Evolutionary conservation across 30 jellyfish, hydroid and myxozoan species (phyloP), one percentile per base, ranked within the genome.

Genomic region (Morbakka virulenta): DNA sequence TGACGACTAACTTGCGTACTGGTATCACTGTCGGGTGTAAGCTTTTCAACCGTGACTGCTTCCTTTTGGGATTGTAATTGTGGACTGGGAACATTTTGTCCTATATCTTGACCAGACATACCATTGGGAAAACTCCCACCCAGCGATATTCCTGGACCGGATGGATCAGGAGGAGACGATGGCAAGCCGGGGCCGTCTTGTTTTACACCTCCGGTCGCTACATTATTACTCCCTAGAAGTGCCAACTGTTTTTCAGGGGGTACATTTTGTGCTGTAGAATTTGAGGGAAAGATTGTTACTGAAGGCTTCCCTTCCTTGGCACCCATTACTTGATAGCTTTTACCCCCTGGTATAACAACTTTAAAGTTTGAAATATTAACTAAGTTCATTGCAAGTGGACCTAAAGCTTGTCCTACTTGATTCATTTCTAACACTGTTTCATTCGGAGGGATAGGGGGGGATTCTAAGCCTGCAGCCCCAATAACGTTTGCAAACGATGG

Each of bases 281-380:
- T 49, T 17, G 76, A 69, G 22, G 96, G 89, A 26, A 65, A 75
- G 35, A 76, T 86, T 35, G 96, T 77, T 21, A 78, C 90, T 11
- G 77, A 35, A 23, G 85, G 92, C 33, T 73, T 87, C 20, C 72
- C 64, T 11, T 82, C 87, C 9, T 84, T 77, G 1, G 87, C 25
- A 0, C 96, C 96, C 25, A 83, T 66, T 73, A 87, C 64, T 63
- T 87, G 87, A 29, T 77, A 75, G 17, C 83, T 76, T 25, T 87
- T 80, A 2, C 96, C 96, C 3, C 96, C 96, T 12, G 96, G 96
- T 41, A 87, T 79, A 26, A 87, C 91, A 65, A 87, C 94, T 53
- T 80, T 87, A 31, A 87, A 87, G 32, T 81, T 87, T 0, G 94
- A 81, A n/a, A 79, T 86, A 30, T 87, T 87, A 6, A 81, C 96